A percentile compares a stretch with the other conserved stretches of the same genome.
Evolutionary conservation across 2,888 invertebrate genomes (phyloP).

Genomic region (Leptopilina drosophilae): DNA sequence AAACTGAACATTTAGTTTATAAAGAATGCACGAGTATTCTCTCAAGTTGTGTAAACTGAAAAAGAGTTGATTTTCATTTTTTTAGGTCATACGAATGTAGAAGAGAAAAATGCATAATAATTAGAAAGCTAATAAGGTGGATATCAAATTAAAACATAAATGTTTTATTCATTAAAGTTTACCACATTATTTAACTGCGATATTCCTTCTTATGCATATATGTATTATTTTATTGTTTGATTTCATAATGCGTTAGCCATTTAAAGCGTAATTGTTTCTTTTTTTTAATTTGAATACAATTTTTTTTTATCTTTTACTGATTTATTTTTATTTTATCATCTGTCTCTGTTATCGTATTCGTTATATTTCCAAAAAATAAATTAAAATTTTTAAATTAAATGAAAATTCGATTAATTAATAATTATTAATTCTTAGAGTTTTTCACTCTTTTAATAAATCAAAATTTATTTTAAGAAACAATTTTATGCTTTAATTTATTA

Average conservation of each 20-base stretch:
- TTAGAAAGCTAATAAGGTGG: constrained; percentile 1
- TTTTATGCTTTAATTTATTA: not conserved
- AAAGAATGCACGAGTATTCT: not conserved
- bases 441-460: not conserved
- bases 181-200: not conserved
- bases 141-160: not conserved
- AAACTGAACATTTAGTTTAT: not conserved
- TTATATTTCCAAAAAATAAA: too few relatives aligned
- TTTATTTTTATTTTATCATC: too few relatives aligned
- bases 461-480: too few relatives aligned
- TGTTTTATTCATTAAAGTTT: constrained; percentile 19
- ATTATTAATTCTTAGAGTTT: too few relatives aligned
- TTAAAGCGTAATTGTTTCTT: not conserved
- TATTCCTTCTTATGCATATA: not conserved
- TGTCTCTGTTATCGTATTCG: too few relatives aligned
- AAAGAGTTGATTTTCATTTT: not conserved
- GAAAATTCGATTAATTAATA: too few relatives aligned
- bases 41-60: not conserved
- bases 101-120: constrained; percentile 18
- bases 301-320: not conserved
- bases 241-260: not conserved
- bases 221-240: constrained; percentile 8
- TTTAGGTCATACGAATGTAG: constrained; percentile 1
- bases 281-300: not conserved
- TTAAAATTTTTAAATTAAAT: too few relatives aligned